Evolutionary conservation across 2,113 vertebrate species (phyloP).

Genomic region (Malurus elegans): DNA sequence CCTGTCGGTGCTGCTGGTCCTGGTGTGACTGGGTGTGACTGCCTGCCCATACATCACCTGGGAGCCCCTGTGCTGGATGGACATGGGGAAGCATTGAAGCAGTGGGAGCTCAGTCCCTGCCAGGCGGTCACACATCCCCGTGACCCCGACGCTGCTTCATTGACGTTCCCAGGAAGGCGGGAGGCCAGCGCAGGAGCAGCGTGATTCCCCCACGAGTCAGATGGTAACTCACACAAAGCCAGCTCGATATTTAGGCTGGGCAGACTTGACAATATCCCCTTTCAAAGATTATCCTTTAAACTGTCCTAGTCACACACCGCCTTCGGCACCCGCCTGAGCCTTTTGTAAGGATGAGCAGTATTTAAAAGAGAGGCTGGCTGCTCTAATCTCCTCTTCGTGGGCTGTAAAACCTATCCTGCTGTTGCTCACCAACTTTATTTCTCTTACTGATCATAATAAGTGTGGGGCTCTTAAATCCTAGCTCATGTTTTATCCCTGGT

Average conservation of each 20-base stretch:
- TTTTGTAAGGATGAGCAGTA: conserved; percentile 25
- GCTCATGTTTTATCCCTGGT: background rate
- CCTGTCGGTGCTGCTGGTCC: background rate
- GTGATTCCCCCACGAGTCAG: background rate
- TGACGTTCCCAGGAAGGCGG: background rate
- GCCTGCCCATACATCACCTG: rapidly evolving
- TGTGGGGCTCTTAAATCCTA: background rate
- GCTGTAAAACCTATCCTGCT: background rate
- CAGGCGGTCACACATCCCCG: rapidly evolving
- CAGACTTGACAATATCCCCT: conserved; percentile 22
- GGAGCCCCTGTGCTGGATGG: background rate
- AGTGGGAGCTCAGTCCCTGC: background rate
- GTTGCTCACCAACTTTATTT: background rate
- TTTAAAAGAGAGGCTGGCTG: background rate
- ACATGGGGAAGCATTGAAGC: background rate
- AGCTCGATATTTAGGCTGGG: background rate
- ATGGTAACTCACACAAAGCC: background rate
- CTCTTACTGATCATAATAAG: background rate
- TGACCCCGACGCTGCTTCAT: background rate
- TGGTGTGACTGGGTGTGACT: background rate
- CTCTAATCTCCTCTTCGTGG: background rate
- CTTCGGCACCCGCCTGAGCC: conserved; percentile 8
- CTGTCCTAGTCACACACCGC: background rate
- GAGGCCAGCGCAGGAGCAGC: background rate
- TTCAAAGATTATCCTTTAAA: conserved; percentile 47